Percentiles rank a stretch among this genome's conserved stretches.
These are phyloP conservation scores for Euura lappo DNA, from an alignment of 1,140 invertebrate genomes.

Conservation along the genomic window DNA sequence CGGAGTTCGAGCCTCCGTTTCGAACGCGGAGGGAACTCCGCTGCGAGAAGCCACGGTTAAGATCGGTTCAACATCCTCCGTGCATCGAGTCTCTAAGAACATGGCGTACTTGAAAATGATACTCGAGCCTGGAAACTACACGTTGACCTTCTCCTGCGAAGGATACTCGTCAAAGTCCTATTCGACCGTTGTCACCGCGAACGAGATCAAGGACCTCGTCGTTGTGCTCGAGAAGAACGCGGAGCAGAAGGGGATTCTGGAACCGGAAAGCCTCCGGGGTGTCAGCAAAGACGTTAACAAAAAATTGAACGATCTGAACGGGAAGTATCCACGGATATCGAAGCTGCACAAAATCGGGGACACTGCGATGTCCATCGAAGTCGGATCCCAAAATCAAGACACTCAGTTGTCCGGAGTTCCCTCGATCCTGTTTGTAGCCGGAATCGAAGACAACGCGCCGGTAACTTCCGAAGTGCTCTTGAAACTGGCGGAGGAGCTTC, in stretches of 20 bases:
- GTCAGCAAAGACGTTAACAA: conserved; percentile 29
- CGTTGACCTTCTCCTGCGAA: conserved; percentile 64
- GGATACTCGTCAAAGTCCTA: conserved; percentile 62
- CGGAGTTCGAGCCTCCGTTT: conserved; percentile 78
- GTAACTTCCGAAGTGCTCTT: conserved; percentile 46
- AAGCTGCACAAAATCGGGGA: conserved; percentile 42
- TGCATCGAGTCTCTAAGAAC: conserved; percentile 70
- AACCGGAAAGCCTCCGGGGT: conserved; percentile 9
- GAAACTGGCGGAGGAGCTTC: conserved; percentile 43
- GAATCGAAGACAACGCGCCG: conserved; percentile 41
- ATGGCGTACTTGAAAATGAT: conserved; percentile 73
- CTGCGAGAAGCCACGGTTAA: conserved; percentile 74
- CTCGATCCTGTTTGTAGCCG: conserved; percentile 47
- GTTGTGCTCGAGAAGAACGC: conserved; percentile 35
- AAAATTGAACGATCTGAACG: conserved; percentile 42
- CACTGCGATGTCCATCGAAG: conserved; percentile 46
- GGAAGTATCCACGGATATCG: conserved; percentile 44
- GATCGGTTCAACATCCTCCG: conserved; percentile 63
- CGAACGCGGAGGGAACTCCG: conserved; percentile 66
- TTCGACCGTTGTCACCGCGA: conserved; percentile 49
- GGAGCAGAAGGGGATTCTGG: conserved; percentile 14
- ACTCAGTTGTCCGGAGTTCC: conserved; percentile 36
- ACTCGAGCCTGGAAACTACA: conserved; percentile 69
- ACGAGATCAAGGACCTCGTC: conserved; percentile 43
- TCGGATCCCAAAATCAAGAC: conserved; percentile 34